Evolutionary conservation across 2,888 invertebrate genomes (phyloP).

Genomic region (Choristoneura rosaceana): DNA sequence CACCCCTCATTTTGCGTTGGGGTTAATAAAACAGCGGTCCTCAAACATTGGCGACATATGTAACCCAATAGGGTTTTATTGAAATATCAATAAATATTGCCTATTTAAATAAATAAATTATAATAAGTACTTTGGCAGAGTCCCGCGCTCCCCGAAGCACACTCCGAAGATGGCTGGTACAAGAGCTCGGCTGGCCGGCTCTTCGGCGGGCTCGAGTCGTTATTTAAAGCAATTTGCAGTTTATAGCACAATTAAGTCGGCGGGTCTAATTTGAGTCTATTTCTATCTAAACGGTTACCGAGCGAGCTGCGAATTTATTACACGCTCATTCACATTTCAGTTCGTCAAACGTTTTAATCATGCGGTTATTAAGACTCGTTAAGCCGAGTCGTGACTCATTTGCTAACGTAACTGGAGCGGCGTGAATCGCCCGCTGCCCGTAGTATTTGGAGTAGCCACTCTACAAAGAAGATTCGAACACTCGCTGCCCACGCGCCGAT

Average conservation of each 20-base stretch:
- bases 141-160: too few relatives aligned
- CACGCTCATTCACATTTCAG: slow-evolving; percentile 20
- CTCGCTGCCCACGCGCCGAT: slow-evolving; percentile 20
- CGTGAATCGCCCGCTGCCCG: background rate
- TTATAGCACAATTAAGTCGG: background rate
- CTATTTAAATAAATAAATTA: too few relatives aligned
- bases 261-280: slow-evolving; percentile 12
- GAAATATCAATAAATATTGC: too few relatives aligned
- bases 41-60: too few relatives aligned
- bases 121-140: too few relatives aligned
- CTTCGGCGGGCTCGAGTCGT: background rate
- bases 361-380: slow-evolving; percentile 36
- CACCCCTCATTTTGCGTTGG: too few relatives aligned
- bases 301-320: slow-evolving; percentile 29
- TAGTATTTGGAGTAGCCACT: slow-evolving; percentile 5
- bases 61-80: too few relatives aligned
- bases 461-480: background rate
- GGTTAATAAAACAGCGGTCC: too few relatives aligned
- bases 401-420: slow-evolving; percentile 12
- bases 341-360: slow-evolving; percentile 37
- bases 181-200: too few relatives aligned
- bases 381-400: slow-evolving; percentile 28
- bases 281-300: slow-evolving; percentile 30
- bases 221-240: background rate
- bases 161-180: too few relatives aligned